Percentiles rank a stretch among this genome's conserved stretches.
Conservation (phyloP, 2,797 vertebrate species). For the Alca torda region DNA sequence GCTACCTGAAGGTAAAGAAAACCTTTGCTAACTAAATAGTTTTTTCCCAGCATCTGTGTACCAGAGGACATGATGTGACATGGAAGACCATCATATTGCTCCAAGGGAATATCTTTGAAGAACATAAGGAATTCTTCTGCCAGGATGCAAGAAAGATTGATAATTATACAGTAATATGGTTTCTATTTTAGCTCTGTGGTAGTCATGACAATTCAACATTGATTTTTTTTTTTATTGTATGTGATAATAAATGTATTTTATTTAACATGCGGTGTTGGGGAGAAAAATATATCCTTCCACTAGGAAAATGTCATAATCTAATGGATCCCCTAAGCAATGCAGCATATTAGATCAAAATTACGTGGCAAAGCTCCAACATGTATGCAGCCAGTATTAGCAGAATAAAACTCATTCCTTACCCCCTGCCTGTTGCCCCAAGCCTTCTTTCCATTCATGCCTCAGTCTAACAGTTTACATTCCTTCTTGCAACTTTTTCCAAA, state of each 20-base stretch:
- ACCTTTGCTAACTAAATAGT: background rate
- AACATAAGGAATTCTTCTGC: conserved; percentile 14
- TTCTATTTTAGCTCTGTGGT: conserved; percentile 19
- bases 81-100: background rate
- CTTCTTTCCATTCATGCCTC: background rate
- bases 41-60: background rate
- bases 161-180: background rate
- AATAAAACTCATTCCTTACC: conserved; percentile 16
- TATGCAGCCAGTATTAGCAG: background rate
- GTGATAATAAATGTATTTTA: conserved; percentile 10
- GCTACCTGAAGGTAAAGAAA: background rate
- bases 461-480: background rate
- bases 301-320: conserved; percentile 8
- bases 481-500: background rate
- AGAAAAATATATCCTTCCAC: background rate
- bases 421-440: background rate
- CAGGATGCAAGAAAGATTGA: background rate
- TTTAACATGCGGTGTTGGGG: background rate
- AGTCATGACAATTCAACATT: background rate
- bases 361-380: conserved; percentile 7
- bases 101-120: background rate
- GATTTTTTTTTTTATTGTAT: background rate
- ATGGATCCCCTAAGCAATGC: background rate
- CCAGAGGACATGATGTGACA: background rate
- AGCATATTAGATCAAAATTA: conserved; percentile 3